phyloP scores from a whole-genome alignment of 2,797 vertebrate genomes.

The Megalops cyprinoides region DNA sequence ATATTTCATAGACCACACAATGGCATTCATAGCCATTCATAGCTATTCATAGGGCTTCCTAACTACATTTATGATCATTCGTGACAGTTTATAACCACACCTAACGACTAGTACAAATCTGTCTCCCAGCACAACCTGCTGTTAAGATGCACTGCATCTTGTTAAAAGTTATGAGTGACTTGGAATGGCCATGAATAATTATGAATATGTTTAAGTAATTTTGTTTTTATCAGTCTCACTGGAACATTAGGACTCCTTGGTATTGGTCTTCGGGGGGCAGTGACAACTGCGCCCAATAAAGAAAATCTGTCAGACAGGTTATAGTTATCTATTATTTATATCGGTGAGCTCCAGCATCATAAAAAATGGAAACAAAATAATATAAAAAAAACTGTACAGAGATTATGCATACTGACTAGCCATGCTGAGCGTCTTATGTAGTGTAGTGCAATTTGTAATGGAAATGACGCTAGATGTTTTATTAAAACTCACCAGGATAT shows the following conservation, averaged over 20 bases:
- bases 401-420: not conserved
- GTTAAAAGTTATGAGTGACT: not conserved
- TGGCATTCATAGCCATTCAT: no score
- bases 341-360: not conserved
- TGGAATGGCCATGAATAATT: constrained; percentile 21
- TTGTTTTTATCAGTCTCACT: not conserved
- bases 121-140: not conserved
- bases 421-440: not conserved
- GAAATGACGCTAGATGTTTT: not conserved
- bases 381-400: not conserved
- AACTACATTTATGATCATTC: not conserved
- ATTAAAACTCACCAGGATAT: not conserved
- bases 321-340: not conserved
- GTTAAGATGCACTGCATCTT: not conserved
- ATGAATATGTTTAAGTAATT: not conserved
- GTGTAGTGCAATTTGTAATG: not conserved
- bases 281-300: not conserved
- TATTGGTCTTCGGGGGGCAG: not conserved
- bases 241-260: not conserved
- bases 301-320: not conserved
- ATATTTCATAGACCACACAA: not conserved
- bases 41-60: not conserved
- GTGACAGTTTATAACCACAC: no score
- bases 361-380: not conserved
- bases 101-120: not conserved